These are phyloP conservation scores for Brachyalestes nurse DNA, from an alignment of 2,797 vertebrate species.

Conservation along the genomic window DNA sequence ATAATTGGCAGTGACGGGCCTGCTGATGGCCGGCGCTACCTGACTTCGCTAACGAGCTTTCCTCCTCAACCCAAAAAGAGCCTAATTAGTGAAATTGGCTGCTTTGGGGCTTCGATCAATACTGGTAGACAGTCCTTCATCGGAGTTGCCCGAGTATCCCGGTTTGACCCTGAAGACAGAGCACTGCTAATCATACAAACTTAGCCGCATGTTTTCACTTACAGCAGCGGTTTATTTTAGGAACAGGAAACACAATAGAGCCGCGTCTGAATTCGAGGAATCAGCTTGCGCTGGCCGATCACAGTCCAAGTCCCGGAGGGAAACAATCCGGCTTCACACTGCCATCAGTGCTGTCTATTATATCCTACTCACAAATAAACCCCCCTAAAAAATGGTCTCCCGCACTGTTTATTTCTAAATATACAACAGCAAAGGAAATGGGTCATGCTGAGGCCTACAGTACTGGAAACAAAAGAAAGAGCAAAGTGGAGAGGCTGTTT, in stretches of 20 bases:
- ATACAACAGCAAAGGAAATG: not conserved
- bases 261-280: conserved; percentile 8
- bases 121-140: not conserved
- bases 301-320: conserved; percentile 8
- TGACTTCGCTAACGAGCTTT: conserved; percentile 22
- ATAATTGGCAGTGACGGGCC: not conserved
- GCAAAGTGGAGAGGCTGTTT: not conserved
- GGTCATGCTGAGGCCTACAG: not conserved
- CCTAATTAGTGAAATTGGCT: conserved; percentile 5
- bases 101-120: not conserved
- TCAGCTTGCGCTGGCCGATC: not conserved
- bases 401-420: conserved; percentile 1
- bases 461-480: not conserved
- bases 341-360: not conserved
- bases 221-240: not conserved
- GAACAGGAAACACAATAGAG: conserved; percentile 2
- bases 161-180: not conserved
- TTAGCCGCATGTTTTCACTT: conserved; percentile 8
- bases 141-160: not conserved
- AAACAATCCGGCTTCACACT: not conserved
- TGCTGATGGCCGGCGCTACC: conserved; percentile 4
- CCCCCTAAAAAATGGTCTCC: not conserved
- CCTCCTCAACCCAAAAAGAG: not conserved
- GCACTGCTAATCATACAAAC: not conserved
- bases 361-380: not conserved